Conservation (phyloP, 1,140 invertebrate species). For the Antheraea mylitta region DNA sequence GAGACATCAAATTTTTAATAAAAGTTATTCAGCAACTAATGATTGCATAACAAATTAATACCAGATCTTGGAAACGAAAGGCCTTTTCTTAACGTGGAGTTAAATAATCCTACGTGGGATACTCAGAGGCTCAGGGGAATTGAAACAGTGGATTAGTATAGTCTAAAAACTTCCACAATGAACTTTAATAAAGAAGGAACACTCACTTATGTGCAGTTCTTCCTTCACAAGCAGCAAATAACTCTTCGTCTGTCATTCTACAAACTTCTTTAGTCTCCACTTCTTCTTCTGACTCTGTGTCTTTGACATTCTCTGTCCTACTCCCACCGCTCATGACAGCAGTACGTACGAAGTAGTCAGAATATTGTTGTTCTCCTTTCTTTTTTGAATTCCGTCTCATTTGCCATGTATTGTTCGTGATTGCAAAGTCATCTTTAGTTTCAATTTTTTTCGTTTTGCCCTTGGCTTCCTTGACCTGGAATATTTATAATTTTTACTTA, state of each 20-base stretch:
- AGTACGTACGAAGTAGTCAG: conserved; percentile 74
- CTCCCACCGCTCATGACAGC: conserved; percentile 66
- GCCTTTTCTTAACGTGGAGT: too few species aligned
- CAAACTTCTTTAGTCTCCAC: conserved; percentile 33
- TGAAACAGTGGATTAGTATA: too few species aligned
- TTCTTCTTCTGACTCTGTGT: conserved; percentile 44
- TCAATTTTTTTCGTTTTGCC: conserved; percentile 66
- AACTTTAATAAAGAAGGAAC: conserved; percentile 7
- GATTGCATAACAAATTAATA: too few species aligned
- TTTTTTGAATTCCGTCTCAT: conserved; percentile 45
- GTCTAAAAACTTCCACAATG: too few species aligned
- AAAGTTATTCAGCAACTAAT: too few species aligned
- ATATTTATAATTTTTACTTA: background rate
- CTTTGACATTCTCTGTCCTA: conserved; percentile 43
- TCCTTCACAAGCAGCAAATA: conserved; percentile 87
- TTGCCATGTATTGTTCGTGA: conserved; percentile 61
- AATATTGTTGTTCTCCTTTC: conserved; percentile 40
- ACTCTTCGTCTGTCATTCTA: conserved; percentile 85
- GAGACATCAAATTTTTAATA: too few species aligned
- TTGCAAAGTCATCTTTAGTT: conserved; percentile 54
- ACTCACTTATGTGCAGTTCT: conserved; percentile 89
- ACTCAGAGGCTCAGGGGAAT: too few species aligned
- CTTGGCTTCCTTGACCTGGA: conserved; percentile 60
- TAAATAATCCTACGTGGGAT: too few species aligned
- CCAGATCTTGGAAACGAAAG: too few species aligned